Evolutionary conservation across 2,113 vertebrate genomes (phyloP).

Genomic region (Aythya baeri): DNA sequence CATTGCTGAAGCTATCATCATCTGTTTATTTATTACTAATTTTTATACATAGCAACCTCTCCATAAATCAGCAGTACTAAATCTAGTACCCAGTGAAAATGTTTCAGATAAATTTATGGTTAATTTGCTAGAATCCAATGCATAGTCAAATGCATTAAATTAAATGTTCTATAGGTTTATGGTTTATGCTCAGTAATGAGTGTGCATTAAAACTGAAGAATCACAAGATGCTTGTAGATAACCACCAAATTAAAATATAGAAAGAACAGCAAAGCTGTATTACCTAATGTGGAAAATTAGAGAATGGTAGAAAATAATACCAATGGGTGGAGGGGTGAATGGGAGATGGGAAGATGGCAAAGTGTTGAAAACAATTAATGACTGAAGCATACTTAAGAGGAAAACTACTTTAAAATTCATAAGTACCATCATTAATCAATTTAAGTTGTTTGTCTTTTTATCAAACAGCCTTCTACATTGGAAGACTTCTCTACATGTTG

Average conservation of each 20-base stretch:
- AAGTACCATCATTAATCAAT: constrained; percentile 24
- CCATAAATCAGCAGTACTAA: not conserved
- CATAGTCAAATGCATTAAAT: not conserved
- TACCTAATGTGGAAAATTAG: not conserved
- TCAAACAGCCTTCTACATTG: not conserved
- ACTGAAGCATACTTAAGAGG: constrained; percentile 15
- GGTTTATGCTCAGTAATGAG: not conserved
- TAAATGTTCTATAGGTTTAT: not conserved
- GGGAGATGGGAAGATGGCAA: not conserved
- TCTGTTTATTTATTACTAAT: not conserved
- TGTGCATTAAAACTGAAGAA: constrained; percentile 1
- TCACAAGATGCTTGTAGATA: not conserved
- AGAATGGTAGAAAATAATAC: not conserved
- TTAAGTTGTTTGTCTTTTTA: not conserved
- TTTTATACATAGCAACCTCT: not conserved
- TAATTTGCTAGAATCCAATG: constrained; percentile 13
- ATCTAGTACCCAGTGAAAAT: not conserved
- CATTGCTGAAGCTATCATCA: not conserved
- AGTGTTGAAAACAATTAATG: constrained; percentile 27
- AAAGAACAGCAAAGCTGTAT: not conserved
- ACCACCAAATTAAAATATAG: not conserved
- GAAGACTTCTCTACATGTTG: not conserved
- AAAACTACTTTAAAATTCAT: not conserved
- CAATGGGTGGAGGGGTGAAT: not conserved
- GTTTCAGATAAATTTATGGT: not conserved